These are phyloP conservation scores for Equus przewalskii DNA, from an alignment of 2,113 vertebrate species.

Conservation along the genomic window DNA sequence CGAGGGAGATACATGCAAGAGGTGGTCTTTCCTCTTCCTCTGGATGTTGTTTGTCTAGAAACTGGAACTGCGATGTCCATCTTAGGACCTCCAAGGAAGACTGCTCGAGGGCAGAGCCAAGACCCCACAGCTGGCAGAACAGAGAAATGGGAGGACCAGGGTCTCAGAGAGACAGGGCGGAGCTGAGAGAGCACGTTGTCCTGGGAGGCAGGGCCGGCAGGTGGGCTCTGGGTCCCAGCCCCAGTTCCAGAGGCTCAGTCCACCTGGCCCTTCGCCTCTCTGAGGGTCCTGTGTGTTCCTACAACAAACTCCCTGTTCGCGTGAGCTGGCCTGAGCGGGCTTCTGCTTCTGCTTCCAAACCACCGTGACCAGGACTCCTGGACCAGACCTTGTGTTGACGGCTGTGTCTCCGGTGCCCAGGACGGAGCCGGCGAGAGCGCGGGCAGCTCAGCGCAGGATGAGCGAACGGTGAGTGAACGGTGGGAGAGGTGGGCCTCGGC, in stretches of 20 bases:
- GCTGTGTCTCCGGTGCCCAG: background rate
- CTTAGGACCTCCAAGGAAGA: background rate
- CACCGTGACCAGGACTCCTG: background rate
- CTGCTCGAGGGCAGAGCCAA: background rate
- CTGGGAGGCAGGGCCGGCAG: background rate
- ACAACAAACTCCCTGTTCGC: background rate
- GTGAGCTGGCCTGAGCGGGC: background rate
- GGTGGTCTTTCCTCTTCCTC: background rate
- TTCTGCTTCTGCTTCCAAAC: background rate
- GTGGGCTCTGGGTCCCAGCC: background rate
- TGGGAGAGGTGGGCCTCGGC: background rate
- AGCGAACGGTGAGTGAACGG: no score
- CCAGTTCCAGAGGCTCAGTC: background rate
- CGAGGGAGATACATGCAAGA: background rate
- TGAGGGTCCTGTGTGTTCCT: background rate
- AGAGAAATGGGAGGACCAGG: background rate
- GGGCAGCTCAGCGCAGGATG: background rate
- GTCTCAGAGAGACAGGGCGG: background rate
- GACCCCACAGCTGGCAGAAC: background rate
- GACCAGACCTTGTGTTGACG: background rate
- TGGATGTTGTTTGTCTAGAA: background rate
- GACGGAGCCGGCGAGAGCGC: background rate
- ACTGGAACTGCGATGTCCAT: background rate
- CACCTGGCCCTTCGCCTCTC: background rate
- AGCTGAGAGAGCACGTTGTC: background rate